phyloP scores from a whole-genome alignment of 2,113 vertebrate species.

The Pseudopipra pipra region DNA sequence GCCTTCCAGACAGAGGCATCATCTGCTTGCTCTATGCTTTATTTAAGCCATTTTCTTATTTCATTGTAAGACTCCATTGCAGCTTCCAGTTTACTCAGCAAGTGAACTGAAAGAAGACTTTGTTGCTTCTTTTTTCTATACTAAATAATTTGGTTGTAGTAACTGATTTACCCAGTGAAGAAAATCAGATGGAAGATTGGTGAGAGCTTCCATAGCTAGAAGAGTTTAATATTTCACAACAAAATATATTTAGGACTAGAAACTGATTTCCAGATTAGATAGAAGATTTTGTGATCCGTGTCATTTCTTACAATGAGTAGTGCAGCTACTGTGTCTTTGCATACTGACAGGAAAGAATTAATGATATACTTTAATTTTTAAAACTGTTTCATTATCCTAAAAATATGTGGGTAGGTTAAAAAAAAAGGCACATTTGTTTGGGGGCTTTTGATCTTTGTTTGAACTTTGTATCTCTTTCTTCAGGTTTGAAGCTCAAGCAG shows the following conservation, averaged over 20 bases:
- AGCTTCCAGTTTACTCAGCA: background rate
- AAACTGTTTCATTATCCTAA: background rate
- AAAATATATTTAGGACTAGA: background rate
- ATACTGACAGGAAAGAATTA: background rate
- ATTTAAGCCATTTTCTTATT: background rate
- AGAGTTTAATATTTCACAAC: background rate
- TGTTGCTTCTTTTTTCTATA: background rate
- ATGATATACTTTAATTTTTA: background rate
- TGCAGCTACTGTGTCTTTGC: background rate
- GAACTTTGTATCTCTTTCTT: background rate
- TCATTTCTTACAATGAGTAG: background rate
- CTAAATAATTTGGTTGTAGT: background rate
- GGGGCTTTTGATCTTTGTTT: background rate
- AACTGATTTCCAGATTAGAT: background rate
- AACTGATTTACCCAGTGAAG: background rate
- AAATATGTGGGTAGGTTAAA: background rate
- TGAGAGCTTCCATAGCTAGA: background rate
- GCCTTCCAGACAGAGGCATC: background rate
- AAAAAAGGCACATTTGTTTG: rapidly evolving
- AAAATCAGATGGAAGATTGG: background rate
- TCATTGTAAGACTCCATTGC: background rate
- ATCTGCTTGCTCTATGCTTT: background rate
- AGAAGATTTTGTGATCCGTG: background rate
- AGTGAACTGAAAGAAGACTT: background rate
- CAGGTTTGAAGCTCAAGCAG: background rate